These are phyloP conservation scores for Coendou prehensilis DNA, from an alignment of 2,797 vertebrate genomes.

Conservation along the genomic window DNA sequence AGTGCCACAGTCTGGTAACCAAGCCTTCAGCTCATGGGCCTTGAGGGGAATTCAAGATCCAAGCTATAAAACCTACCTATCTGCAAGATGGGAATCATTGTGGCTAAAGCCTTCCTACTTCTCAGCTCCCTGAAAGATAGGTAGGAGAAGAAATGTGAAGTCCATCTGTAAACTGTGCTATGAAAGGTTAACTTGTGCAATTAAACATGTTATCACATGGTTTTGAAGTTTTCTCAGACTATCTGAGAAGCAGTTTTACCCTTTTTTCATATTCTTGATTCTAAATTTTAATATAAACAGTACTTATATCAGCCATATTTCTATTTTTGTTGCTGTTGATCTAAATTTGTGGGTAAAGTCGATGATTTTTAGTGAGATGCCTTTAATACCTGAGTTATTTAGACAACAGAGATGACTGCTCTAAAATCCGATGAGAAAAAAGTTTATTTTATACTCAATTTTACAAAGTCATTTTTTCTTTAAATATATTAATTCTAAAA, in stretches of 20 bases:
- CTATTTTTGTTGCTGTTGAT: background rate
- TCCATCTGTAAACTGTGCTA: background rate
- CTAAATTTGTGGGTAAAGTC: background rate
- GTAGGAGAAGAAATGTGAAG: background rate
- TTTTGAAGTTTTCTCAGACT: background rate
- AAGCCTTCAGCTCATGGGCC: background rate
- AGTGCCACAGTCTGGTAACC: background rate
- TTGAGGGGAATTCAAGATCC: background rate
- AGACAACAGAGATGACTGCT: background rate
- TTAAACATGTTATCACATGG: background rate
- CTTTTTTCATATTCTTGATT: background rate
- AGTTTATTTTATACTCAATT: constrained; percentile 17
- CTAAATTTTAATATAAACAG: background rate
- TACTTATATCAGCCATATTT: background rate
- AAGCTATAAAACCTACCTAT: background rate
- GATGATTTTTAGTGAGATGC: background rate
- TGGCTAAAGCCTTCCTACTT: background rate
- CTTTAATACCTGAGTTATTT: constrained; percentile 24
- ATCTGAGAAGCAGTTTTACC: background rate
- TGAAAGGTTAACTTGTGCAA: background rate
- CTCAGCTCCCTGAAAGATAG: background rate
- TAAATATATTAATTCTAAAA: constrained; percentile 71
- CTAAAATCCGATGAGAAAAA: constrained; percentile 43
- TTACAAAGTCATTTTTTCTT: constrained; percentile 76
- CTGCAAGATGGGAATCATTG: too few relatives aligned